A percentile compares a stretch with the other conserved stretches of the same genome.
Evolutionary conservation across 2,888 invertebrate species (phyloP).

Genomic region (Cryptus armator): DNA sequence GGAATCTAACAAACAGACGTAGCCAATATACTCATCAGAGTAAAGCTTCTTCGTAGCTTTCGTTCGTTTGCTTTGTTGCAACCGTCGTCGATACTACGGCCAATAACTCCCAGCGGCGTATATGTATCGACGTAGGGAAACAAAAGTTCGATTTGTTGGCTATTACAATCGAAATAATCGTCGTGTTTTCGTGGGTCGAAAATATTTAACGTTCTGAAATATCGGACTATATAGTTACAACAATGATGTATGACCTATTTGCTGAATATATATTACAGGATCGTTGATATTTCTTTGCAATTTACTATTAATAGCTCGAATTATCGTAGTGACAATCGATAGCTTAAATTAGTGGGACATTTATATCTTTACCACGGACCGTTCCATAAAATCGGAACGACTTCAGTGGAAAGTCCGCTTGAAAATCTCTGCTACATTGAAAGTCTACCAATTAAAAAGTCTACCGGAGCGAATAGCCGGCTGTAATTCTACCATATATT

Average conservation of each 20-base stretch:
- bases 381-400: too few relatives aligned
- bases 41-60: conserved; percentile 34
- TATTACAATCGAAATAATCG: neutral
- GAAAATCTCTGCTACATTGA: too few relatives aligned
- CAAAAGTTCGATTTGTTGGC: conserved; percentile 5
- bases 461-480: too few relatives aligned
- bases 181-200: neutral
- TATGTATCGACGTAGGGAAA: conserved; percentile 8
- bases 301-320: neutral
- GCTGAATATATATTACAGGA: neutral
- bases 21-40: conserved; percentile 34
- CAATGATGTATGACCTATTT: neutral
- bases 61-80: conserved; percentile 6
- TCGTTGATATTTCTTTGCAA: neutral
- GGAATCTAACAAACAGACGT: conserved; percentile 54
- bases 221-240: neutral
- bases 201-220: neutral
- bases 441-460: too few relatives aligned
- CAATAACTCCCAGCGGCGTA: neutral
- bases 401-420: too few relatives aligned
- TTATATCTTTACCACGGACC: too few relatives aligned
- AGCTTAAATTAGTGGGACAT: neutral
- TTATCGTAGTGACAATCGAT: neutral
- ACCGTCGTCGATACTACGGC: neutral
- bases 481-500: too few relatives aligned